Base-by-base conservation (phyloP, 2,888 invertebrate genomes). In the Xestia xanthographa region DNA sequence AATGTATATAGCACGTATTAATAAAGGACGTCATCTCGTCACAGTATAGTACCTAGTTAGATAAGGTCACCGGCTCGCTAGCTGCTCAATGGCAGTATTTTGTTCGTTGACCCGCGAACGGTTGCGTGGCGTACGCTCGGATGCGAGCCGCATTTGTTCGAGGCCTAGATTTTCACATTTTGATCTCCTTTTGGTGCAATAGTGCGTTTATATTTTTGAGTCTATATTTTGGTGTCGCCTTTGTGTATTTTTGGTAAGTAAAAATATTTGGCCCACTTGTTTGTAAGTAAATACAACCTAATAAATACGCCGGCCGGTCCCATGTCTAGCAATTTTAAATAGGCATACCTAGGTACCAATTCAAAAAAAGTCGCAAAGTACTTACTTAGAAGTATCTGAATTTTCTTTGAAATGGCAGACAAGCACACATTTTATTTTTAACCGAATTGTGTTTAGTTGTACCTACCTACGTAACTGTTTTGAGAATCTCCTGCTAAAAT, bases 91-190 rank as follows among this genome's bases (percentile, higher is more conserved):
- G 91, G 91, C 90, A 91, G 92, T 94, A 91, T 92, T 93, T 94
- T 95, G 95, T 95, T 88, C 95, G 92, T 94, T 95, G 95, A 95
- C 94, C 95, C 92, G 91, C 87, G 91, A 84, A 84, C 90, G 90
- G 91, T 80, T 91, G 92, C 90, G 91, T 81, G 82, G 86, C 91
- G 89, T 88, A 89, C 89, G 88, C 89, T 67, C 85, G 75, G 75
- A 80, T 82, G 41, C 67, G n/a, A 60, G 60, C 66, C 69, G 50
- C 53, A 72, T 84, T 77, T 67, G 67, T 80, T 70, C n/a, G 41
- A 76, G 69, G 66, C 65, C 72, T 77, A 79, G 62, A 66, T 82
- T 83, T 84, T 78, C 56, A 68, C 22, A 72, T 73, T 74, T 86
- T 65, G 50, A 65, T 80, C 41, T 72, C n/a, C 12, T 41, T 65